A percentile compares a stretch with the other conserved stretches of the same genome.
Evolutionary conservation across 2,113 vertebrate species (phyloP).

Genomic region (Apeltes quadracus): DNA sequence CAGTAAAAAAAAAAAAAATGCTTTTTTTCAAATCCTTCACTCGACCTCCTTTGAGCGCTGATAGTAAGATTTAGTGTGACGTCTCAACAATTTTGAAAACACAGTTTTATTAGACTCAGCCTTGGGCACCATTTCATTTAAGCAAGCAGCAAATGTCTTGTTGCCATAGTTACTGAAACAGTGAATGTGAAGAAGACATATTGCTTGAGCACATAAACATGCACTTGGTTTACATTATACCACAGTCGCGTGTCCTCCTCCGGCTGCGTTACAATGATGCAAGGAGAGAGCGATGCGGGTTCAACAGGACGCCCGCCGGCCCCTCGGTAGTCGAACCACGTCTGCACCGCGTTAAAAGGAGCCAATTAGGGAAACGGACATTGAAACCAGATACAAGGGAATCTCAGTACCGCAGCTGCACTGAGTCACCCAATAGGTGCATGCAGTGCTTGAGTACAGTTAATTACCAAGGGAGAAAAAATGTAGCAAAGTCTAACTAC

Average conservation of each 20-base stretch:
- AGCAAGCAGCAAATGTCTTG: slow-evolving; percentile 37
- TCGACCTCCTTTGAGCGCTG: background rate
- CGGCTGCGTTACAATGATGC: slow-evolving; percentile 8
- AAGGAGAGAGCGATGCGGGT: slow-evolving; percentile 30
- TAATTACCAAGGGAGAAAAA: slow-evolving; percentile 23
- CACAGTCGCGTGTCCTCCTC: slow-evolving; percentile 29
- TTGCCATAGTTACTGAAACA: slow-evolving; percentile 63
- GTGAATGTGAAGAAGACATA: slow-evolving; percentile 24
- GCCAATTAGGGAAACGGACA: slow-evolving; percentile 49
- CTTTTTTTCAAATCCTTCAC: slow-evolving; percentile 17
- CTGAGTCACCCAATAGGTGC: slow-evolving; percentile 27
- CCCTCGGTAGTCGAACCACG: slow-evolving; percentile 32
- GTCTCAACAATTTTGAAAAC: slow-evolving; percentile 23
- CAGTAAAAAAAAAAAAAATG: background rate
- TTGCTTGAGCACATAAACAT: slow-evolving; percentile 42
- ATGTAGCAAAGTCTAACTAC: slow-evolving; percentile 3
- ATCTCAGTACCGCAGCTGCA: slow-evolving; percentile 6
- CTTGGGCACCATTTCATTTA: slow-evolving; percentile 38
- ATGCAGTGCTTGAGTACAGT: slow-evolving; percentile 23
- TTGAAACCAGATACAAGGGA: slow-evolving; percentile 38
- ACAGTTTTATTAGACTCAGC: slow-evolving; percentile 16
- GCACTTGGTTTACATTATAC: slow-evolving; percentile 35
- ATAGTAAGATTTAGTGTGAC: slow-evolving; percentile 18
- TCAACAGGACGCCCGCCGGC: slow-evolving; percentile 25
- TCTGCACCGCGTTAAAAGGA: slow-evolving; percentile 33